A percentile compares a stretch with the other conserved stretches of the same genome.
These are phyloP conservation scores for Zaprionus ghesquierei DNA, from an alignment of 1,140 invertebrate genomes.

Conservation along the genomic window DNA sequence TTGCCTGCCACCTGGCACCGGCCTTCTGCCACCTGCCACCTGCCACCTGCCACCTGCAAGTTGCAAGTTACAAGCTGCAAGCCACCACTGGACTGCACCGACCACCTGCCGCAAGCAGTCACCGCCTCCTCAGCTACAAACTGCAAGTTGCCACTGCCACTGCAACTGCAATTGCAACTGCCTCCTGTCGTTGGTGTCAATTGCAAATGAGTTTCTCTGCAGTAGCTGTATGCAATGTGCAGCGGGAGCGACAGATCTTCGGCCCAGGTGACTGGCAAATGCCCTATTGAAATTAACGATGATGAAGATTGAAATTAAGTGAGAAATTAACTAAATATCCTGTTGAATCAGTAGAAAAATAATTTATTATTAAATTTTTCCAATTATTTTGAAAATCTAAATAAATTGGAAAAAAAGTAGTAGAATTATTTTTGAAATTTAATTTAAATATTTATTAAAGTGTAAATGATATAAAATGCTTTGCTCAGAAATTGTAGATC, in stretches of 20 bases:
- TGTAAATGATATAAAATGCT: too few relatives aligned
- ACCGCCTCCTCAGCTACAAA: not conserved
- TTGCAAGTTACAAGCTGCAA: not conserved
- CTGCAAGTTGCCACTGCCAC: not conserved
- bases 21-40: constrained; percentile 7
- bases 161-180: constrained; percentile 34
- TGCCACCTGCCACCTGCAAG: constrained; percentile 9
- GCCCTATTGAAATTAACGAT: not conserved
- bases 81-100: not conserved
- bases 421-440: too few relatives aligned
- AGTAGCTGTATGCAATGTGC: not conserved
- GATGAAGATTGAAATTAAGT: too few relatives aligned
- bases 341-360: too few relatives aligned
- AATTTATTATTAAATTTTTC: too few relatives aligned
- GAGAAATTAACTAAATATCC: too few relatives aligned
- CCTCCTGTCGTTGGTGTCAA: constrained; percentile 50
- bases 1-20: constrained; percentile 22
- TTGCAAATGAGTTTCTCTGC: constrained; percentile 69
- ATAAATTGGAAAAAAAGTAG: too few relatives aligned
- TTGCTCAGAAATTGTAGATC: too few relatives aligned
- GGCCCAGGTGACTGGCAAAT: constrained; percentile 14
- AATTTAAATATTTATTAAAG: too few relatives aligned
- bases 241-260: not conserved
- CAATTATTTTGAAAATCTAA: too few relatives aligned
- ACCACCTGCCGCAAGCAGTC: not conserved